phyloP scores from a whole-genome alignment of 2,888 invertebrate species.

The Machimus rusticus region DNA sequence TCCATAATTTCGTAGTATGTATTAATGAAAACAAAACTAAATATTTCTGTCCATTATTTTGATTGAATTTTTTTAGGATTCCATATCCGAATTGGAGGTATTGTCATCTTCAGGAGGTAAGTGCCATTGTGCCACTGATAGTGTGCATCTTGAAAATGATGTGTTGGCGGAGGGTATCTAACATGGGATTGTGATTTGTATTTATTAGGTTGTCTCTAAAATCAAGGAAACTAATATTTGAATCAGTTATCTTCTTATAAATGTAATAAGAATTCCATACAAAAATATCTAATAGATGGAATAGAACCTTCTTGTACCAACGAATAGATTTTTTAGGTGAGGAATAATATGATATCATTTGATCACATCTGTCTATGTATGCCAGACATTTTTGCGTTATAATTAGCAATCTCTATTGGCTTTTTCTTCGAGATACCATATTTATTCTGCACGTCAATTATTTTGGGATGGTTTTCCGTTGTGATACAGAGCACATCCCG shows the following conservation, averaged over 20 bases:
- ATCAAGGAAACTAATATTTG: background rate
- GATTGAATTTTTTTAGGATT: background rate
- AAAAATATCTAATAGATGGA: conserved; percentile 20
- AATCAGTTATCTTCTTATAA: background rate
- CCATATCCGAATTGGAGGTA: background rate
- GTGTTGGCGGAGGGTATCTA: background rate
- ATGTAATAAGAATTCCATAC: background rate
- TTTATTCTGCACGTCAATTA: conserved; percentile 13
- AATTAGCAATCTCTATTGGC: no score
- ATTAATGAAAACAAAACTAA: background rate
- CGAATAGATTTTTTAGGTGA: conserved; percentile 27
- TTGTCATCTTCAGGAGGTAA: background rate
- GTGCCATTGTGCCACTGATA: conserved; percentile 4
- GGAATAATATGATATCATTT: conserved; percentile 31
- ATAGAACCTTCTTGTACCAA: conserved; percentile 36
- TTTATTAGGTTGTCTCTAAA: background rate
- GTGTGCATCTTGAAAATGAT: background rate
- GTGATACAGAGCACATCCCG: background rate
- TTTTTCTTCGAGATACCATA: no score
- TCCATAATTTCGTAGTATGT: background rate
- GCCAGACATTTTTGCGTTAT: no score
- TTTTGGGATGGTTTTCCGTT: conserved; percentile 9
- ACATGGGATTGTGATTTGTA: background rate
- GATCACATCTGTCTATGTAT: no score
- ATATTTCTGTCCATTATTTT: background rate